A percentile compares a stretch with the other conserved stretches of the same genome.
Conservation (phyloP, 2,888 invertebrate genomes). For the Teleiodes luculella region DNA sequence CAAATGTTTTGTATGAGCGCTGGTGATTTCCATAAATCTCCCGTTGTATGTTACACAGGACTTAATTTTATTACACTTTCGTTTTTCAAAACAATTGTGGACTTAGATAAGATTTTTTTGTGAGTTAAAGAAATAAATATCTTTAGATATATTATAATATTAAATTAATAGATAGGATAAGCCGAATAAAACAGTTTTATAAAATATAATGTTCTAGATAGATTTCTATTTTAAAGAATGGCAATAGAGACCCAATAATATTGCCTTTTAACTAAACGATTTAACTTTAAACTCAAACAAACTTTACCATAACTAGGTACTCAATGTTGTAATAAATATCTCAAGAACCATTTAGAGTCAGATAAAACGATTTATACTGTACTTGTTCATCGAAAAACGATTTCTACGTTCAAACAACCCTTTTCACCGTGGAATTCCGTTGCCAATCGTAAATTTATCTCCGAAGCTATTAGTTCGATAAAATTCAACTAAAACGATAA, state of each 20-base stretch:
- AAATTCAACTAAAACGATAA: constrained; percentile 78
- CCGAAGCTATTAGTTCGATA: constrained; percentile 75
- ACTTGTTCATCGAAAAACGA: constrained; percentile 12
- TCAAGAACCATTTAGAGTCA: constrained; percentile 5
- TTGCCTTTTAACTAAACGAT: too few relatives aligned
- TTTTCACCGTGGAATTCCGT: constrained; percentile 59
- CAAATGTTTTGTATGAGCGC: constrained; percentile 33
- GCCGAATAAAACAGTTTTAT: too few relatives aligned
- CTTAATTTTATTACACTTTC: background rate
- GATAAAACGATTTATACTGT: constrained; percentile 11
- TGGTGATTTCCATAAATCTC: constrained; percentile 25
- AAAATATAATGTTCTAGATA: too few relatives aligned
- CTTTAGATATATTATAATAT: too few relatives aligned
- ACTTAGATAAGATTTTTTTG: too few relatives aligned
- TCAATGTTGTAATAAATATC: constrained; percentile 2
- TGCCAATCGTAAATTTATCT: constrained; percentile 76
- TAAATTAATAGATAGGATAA: too few relatives aligned
- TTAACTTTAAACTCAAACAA: background rate
- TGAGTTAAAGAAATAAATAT: too few relatives aligned
- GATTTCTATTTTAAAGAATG: too few relatives aligned
- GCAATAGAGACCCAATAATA: too few relatives aligned
- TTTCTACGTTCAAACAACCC: constrained; percentile 45
- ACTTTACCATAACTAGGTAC: background rate
- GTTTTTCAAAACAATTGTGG: too few relatives aligned
- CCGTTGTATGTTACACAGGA: constrained; percentile 11